Evolutionary conservation across 2,797 vertebrate species (phyloP), one percentile per base, ranked within the genome.

Genomic region (Sciurus carolinensis): DNA sequence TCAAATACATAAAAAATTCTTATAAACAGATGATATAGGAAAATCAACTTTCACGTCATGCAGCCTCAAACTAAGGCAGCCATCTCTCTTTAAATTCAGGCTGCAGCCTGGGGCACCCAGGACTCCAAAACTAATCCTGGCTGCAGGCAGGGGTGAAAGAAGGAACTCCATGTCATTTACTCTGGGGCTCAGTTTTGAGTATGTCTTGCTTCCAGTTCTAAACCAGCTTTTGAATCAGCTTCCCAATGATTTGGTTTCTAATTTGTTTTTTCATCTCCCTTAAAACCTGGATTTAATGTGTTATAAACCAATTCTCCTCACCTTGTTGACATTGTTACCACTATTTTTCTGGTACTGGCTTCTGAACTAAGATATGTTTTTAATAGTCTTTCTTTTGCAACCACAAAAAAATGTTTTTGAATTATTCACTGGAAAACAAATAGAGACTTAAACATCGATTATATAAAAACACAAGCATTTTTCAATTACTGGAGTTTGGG

Each of bases 201-300:
- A 83, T 3, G 13, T 66, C 72, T 81, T 67, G 2, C 66, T 90
- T 93, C 47, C 26, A 67, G 7, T 83, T 67, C 13, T 77, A 81
- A 92, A 11, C 57, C 33, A 92, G 4, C 50, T 62, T 88, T 62
- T 26, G 33, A 80, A 91, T 85, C 36, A 71, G 18, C 11, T 92
- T 97, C 33, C 30, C 44, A 80, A 42, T 36, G 50, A 81, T 88
- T 69, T 94, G 39, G 39, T 79, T 80, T 44, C 36, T 82, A 76
- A 92, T 95, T 90, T 95, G 28, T 67, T 71, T 87, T 95, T 59
- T 75, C 76, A 82, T 92, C 86, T 88, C 57, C 20, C 10, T 15
- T 79, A 82, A 87, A 66, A 64, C 28, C 39, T 93, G 59, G 52
- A 73, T 94, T 92, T 91, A 91, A 62, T 50, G 62, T 76, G 66